Evolutionary conservation across 2,113 vertebrate genomes (phyloP).

Genomic region (Grammomys surdaster): DNA sequence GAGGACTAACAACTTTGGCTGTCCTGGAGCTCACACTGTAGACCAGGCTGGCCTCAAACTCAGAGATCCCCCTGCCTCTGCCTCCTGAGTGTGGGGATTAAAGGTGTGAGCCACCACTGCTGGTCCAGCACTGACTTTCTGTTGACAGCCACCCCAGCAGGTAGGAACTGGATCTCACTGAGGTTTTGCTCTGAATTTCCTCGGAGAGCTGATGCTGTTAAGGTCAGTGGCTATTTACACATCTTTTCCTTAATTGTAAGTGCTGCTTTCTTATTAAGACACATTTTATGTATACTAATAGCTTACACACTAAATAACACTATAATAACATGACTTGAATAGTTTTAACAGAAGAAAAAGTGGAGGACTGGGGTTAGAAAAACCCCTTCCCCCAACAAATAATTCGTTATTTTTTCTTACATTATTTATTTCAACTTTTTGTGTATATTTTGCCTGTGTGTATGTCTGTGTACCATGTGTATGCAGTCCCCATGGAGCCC

Average conservation of each 20-base stretch:
- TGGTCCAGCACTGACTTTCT: not conserved
- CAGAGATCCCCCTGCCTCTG: not conserved
- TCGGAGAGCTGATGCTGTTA: not conserved
- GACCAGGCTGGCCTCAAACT: not conserved
- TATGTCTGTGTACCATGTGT: too few species aligned
- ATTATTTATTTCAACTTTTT: too few species aligned
- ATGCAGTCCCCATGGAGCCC: too few species aligned
- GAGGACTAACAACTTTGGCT: not conserved
- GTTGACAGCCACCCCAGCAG: not conserved
- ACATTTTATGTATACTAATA: not conserved
- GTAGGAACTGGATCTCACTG: not conserved
- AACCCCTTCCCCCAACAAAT: not conserved
- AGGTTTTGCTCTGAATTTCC: not conserved
- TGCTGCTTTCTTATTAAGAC: not conserved
- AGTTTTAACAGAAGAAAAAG: not conserved
- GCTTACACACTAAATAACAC: not conserved
- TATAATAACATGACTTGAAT: not conserved
- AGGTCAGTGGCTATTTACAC: not conserved
- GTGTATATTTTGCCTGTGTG: too few species aligned
- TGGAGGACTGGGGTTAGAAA: not conserved
- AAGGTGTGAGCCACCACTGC: not conserved
- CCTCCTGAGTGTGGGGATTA: not conserved
- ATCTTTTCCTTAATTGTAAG: not conserved
- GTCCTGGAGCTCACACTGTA: not conserved
- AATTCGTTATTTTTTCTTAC: not conserved